A percentile compares a stretch with the other conserved stretches of the same genome.
Evolutionary conservation across 2,797 vertebrate genomes (phyloP).

Genomic region (Ctenopoma kingsleyae): DNA sequence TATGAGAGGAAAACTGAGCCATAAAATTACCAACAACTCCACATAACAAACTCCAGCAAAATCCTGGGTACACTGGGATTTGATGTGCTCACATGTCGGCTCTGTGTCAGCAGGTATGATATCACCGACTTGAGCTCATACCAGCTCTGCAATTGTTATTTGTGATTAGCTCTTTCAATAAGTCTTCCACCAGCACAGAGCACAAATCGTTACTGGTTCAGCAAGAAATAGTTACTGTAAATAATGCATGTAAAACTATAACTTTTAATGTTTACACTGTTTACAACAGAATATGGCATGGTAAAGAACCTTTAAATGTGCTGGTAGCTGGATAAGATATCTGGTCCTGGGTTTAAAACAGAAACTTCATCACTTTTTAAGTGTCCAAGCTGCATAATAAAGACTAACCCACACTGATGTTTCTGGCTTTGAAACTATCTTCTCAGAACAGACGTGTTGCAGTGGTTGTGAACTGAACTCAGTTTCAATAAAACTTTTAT

Average conservation of each 20-base stretch:
- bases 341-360: not conserved
- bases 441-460: constrained; percentile 18
- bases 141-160: constrained; percentile 23
- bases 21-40: constrained; percentile 57
- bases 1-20: constrained; percentile 34
- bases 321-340: too few species aligned
- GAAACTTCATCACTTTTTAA: not conserved
- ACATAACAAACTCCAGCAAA: not conserved
- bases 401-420: constrained; percentile 7
- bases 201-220: constrained; percentile 27
- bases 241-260: too few species aligned
- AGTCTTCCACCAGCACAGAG: constrained; percentile 18
- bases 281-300: too few species aligned
- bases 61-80: constrained; percentile 36
- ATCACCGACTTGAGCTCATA: constrained; percentile 24
- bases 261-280: too few species aligned
- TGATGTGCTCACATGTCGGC: constrained; percentile 38
- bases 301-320: too few species aligned
- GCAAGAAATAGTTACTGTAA: too few species aligned
- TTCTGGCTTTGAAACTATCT: constrained; percentile 25
- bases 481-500: constrained; percentile 46
- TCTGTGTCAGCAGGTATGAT: constrained; percentile 10
- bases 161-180: constrained; percentile 28
- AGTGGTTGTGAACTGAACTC: constrained; percentile 5
- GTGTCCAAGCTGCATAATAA: constrained; percentile 8